Base-by-base conservation (phyloP, 2,888 invertebrate species). In the Thereva nobilitata region DNA sequence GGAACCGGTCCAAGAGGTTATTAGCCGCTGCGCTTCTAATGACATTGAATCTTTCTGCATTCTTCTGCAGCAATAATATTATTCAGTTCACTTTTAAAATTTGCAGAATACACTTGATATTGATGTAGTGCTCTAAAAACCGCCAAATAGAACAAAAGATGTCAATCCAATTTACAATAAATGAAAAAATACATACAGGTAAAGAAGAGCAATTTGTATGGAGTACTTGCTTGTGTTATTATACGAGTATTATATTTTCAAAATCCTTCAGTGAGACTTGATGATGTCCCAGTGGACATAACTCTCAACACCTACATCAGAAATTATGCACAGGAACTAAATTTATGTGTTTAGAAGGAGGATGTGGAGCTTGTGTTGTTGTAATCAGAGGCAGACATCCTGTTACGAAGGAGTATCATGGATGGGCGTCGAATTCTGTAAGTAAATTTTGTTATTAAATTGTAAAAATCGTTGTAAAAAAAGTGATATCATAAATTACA, bases 331-430 rank as follows among this genome's bases (percentile, higher is more conserved):
- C 77, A 82, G 86, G 86, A 4, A 87, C 86, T 0, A 87, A 87
- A 72, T 79, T 76, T 38, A 86, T 86, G 84, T 87, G 86, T 70
- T 77, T 80, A 37, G 86, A 86, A 75, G 87, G 87, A 45, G 87
- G 87, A n/a, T 87, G 87, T 72, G 87, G 87, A 0, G 81, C 80
- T 8, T 87, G 87, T 70, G 78, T 81, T 8, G 83, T 83, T 6
- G 75, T 79, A 4, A 78, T 77, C 1, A 76, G 55, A 45, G 77
- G 66, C n/a, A 44, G 23, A 3, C 67, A 71, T 57, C 68, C 71
- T 2, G 45, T 64, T 4, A 65, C 64, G 2, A 66, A 68, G 7
- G 23, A 35, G 7, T 47, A 59, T 38, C 37, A 52, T 7, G 44
- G 44, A 40, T 64, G 54, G 34, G 64, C 55, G 10, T 41, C 47